These are phyloP conservation scores for Plotosus lineatus DNA, from an alignment of 2,113 vertebrate genomes.

Conservation along the genomic window DNA sequence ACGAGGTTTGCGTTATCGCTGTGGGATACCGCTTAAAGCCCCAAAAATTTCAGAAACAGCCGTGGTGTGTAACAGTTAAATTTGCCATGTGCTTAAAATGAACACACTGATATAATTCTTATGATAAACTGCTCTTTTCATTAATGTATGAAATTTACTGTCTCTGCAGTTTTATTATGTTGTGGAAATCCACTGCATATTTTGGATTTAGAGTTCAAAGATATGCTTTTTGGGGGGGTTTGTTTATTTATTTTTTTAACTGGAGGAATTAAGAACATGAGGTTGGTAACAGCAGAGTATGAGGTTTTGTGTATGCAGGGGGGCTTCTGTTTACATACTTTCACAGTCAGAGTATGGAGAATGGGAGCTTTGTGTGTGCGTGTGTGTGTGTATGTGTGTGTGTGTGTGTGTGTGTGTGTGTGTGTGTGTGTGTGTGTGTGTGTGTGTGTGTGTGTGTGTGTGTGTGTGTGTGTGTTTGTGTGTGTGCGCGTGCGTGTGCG, in stretches of 20 bases:
- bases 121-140: slow-evolving; percentile 21
- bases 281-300: slow-evolving; percentile 34
- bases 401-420: background rate
- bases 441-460: background rate
- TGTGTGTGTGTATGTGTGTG: no score
- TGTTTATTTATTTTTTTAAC: background rate
- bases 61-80: background rate
- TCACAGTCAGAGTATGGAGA: no score
- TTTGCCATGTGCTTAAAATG: background rate
- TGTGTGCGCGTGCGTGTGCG: slow-evolving; percentile 7
- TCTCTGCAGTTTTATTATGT: slow-evolving; percentile 11
- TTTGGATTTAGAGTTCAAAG: slow-evolving; percentile 18
- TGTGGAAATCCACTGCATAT: slow-evolving; percentile 3
- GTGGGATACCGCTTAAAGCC: background rate
- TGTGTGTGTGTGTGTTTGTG: background rate
- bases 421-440: background rate
- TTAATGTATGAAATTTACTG: slow-evolving; percentile 9
- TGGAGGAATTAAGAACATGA: slow-evolving; percentile 7
- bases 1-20: background rate
- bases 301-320: background rate
- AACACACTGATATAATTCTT: background rate
- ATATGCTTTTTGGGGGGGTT: slow-evolving; percentile 16
- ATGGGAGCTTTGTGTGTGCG: no score
- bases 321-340: no score
- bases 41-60: background rate